A percentile compares a stretch with the other conserved stretches of the same genome.
Evolutionary conservation across 64 coral and sea anemone species (phyloP).

Genomic region (Dendronephthya gigantea): DNA sequence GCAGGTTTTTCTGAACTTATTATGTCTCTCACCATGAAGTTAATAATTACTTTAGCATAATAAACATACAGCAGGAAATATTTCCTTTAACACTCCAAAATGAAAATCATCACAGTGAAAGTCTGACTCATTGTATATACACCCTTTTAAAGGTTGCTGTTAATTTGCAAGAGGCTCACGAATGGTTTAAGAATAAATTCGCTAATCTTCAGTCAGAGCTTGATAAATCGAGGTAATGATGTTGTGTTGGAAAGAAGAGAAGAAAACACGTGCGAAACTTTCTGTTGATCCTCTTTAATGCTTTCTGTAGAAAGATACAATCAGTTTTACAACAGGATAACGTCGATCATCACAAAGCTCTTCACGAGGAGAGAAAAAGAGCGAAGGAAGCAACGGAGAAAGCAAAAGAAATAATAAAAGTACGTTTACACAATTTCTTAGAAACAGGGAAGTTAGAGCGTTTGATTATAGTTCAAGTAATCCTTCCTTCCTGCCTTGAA

Average conservation of each 20-base stretch:
- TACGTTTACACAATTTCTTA: not conserved
- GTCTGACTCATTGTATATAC: too few species aligned
- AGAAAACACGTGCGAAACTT: too few species aligned
- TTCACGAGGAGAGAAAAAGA: constrained; percentile 55
- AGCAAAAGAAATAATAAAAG: constrained; percentile 68
- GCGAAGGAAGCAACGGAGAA: constrained; percentile 67
- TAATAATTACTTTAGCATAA: too few species aligned
- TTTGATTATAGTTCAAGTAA: not conserved
- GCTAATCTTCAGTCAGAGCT: constrained; percentile 81
- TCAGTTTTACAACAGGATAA: constrained; percentile 59
- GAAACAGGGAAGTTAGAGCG: too few species aligned
- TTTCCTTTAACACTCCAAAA: too few species aligned
- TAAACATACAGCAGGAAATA: too few species aligned
- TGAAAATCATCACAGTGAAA: too few species aligned
- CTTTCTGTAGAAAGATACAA: constrained; percentile 55
- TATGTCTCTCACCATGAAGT: not conserved
- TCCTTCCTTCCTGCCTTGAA: not conserved
- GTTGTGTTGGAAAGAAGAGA: not conserved
- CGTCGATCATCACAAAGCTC: constrained; percentile 53
- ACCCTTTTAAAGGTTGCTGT: constrained; percentile 46
- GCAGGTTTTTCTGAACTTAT: constrained; percentile 25
- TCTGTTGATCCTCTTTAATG: not conserved
- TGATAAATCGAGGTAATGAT: constrained; percentile 56
- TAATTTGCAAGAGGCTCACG: constrained; percentile 74
- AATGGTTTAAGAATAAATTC: constrained; percentile 88